Conservation (phyloP, 2,797 vertebrate genomes). For the Morelia viridis region DNA sequence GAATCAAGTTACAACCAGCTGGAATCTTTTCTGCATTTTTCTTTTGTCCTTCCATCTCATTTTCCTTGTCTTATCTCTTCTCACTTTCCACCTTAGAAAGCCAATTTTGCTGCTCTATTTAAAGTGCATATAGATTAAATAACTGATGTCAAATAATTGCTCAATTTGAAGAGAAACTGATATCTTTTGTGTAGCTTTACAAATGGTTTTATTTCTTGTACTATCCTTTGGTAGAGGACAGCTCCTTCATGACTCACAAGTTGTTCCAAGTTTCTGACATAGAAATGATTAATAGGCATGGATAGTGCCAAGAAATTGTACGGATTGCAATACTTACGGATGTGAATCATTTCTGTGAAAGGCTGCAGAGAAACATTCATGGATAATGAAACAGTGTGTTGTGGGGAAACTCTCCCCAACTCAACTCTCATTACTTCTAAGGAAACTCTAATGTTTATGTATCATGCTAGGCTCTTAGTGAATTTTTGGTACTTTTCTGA, state of each 20-base stretch:
- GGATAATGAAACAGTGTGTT: neutral
- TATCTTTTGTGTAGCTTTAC: neutral
- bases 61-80: neutral
- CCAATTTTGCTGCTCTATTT: neutral
- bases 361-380: neutral
- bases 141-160: neutral
- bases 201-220: neutral
- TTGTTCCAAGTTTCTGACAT: slow-evolving; percentile 8
- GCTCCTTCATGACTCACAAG: neutral
- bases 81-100: neutral
- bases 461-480: neutral
- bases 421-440: neutral
- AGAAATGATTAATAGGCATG: slow-evolving; percentile 1
- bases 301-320: neutral
- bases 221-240: neutral
- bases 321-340: neutral
- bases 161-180: neutral
- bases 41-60: neutral
- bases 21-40: neutral
- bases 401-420: neutral
- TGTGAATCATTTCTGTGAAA: neutral
- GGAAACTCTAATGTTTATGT: neutral
- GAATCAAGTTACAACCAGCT: neutral
- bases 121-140: neutral
- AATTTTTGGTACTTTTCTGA: neutral